Percentiles rank a stretch among this genome's conserved stretches.
Conservation (phyloP, 1,140 invertebrate species). For the Babylonia areolata region DNA sequence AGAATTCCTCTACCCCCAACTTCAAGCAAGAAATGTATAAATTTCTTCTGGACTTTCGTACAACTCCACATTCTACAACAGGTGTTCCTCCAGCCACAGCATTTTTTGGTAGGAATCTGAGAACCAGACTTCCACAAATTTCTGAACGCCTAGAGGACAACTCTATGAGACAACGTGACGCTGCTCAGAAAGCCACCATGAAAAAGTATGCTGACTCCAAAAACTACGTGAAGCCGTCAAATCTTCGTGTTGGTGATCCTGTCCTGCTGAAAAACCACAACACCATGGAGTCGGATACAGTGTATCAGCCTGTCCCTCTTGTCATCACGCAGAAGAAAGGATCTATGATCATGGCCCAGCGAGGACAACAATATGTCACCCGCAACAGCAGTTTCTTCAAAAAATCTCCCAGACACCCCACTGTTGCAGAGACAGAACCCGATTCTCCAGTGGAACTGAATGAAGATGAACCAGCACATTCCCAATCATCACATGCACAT, state of each 20-base stretch:
- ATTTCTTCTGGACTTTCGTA: too few species aligned
- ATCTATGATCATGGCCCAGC: constrained; percentile 9
- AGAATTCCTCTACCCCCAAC: too few species aligned
- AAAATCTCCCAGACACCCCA: neutral
- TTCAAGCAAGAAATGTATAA: too few species aligned
- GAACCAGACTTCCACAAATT: neutral
- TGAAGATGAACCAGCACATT: too few species aligned
- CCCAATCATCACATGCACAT: too few species aligned
- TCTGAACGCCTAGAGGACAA: neutral
- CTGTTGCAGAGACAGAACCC: neutral
- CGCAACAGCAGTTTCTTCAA: constrained; percentile 27
- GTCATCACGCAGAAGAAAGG: neutral
- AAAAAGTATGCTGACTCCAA: constrained; percentile 10
- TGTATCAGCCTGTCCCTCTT: neutral
- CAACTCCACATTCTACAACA: too few species aligned
- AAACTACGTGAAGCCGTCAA: neutral
- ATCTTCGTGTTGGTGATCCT: too few species aligned
- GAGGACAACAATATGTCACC: constrained; percentile 1
- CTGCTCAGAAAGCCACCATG: neutral
- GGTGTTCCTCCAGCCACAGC: too few species aligned
- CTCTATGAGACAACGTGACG: neutral
- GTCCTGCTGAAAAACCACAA: too few species aligned
- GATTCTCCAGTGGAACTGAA: too few species aligned
- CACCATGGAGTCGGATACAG: neutral
- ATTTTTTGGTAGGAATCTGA: neutral